Conservation (phyloP, 2,888 invertebrate genomes). For the Callinectes sapidus region DNA sequence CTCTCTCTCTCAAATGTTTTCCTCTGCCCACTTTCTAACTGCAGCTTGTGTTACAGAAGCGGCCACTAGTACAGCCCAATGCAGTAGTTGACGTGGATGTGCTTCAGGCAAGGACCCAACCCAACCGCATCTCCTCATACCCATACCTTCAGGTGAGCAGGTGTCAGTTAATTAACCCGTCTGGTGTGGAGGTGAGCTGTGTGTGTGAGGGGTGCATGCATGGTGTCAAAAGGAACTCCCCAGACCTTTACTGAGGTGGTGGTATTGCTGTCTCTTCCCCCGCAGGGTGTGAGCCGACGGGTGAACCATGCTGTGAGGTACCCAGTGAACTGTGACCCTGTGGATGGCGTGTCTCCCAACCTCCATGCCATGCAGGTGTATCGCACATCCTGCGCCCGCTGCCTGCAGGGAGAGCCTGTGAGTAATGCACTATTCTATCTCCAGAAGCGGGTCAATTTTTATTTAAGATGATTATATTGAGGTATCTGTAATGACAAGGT, state of each 20-base stretch:
- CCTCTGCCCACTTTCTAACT: neutral
- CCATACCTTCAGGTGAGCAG: neutral
- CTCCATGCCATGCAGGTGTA: conserved; percentile 68
- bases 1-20: too few relatives aligned
- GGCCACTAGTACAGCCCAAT: conserved; percentile 58
- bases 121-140: conserved; percentile 50
- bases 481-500: neutral
- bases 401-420: conserved; percentile 69
- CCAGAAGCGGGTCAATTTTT: neutral
- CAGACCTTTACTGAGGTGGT: neutral
- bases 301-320: conserved; percentile 62
- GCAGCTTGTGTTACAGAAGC: conserved; percentile 56
- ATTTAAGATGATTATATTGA: neutral
- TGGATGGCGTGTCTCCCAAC: conserved; percentile 68
- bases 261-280: neutral
- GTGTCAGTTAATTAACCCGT: too few relatives aligned
- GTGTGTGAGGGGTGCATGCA: neutral
- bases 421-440: conserved; percentile 1
- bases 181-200: neutral
- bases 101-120: conserved; percentile 63
- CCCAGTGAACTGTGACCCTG: conserved; percentile 69
- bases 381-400: conserved; percentile 61
- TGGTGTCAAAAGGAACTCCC: neutral
- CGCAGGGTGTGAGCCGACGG: conserved; percentile 46
- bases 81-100: conserved; percentile 65